Conservation (phyloP, 2,797 vertebrate species). For the Sarcophilus harrisii region DNA sequence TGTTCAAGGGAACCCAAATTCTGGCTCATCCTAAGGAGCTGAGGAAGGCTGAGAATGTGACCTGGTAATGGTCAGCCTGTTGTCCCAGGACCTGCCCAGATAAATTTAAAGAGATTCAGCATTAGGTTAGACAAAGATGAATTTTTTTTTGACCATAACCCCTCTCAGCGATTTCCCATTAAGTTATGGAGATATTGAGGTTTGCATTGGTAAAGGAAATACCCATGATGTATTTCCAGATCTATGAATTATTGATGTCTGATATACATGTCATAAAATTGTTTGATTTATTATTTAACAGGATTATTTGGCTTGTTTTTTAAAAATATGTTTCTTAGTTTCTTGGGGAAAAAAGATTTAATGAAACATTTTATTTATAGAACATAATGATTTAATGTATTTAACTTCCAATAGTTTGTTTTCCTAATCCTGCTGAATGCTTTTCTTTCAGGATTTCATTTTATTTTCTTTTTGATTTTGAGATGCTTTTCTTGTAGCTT, state of each 20-base stretch:
- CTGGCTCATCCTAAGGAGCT: background rate
- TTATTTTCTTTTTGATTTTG: background rate
- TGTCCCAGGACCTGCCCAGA: background rate
- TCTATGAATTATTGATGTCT: background rate
- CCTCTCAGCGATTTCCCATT: background rate
- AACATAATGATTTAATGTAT: background rate
- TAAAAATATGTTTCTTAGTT: background rate
- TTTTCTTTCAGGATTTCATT: slow-evolving; percentile 10
- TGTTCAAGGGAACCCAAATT: background rate
- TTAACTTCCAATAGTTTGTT: background rate
- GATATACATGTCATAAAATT: background rate
- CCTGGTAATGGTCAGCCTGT: background rate
- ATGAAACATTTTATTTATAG: background rate
- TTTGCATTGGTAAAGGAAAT: background rate
- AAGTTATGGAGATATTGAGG: background rate
- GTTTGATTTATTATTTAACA: background rate
- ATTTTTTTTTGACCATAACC: background rate
- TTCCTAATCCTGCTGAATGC: slow-evolving; percentile 1
- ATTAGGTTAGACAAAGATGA: background rate
- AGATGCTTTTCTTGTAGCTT: background rate
- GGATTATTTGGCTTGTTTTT: background rate
- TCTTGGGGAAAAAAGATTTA: background rate
- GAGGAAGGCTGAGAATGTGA: background rate
- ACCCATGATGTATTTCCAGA: background rate
- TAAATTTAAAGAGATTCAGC: background rate